Conservation (phyloP, 2,888 invertebrate genomes). For the Leptogaster cylindrica region DNA sequence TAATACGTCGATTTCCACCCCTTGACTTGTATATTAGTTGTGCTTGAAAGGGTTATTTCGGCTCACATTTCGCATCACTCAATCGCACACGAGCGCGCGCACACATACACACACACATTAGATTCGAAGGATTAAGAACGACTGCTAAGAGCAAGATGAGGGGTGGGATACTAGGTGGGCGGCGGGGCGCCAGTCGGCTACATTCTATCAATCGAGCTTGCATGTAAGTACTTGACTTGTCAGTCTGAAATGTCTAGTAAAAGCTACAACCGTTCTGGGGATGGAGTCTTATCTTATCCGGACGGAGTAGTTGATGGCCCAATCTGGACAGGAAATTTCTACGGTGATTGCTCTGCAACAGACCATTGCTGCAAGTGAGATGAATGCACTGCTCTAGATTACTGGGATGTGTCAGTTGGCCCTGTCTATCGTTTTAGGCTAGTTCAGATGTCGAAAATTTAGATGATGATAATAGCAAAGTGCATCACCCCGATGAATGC, state of each 20-base stretch:
- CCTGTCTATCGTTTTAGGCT: conserved; percentile 37
- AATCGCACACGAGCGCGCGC: conserved; percentile 20
- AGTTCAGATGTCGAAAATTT: conserved; percentile 29
- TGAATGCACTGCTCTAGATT: conserved; percentile 38
- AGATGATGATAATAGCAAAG: conserved; percentile 22
- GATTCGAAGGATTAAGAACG: neutral
- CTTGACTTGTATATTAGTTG: conserved; percentile 37
- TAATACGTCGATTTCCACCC: conserved; percentile 35
- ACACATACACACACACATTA: conserved; percentile 5
- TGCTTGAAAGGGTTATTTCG: conserved; percentile 41
- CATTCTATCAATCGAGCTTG: conserved; percentile 32
- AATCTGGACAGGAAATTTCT: conserved; percentile 39
- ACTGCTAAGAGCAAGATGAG: neutral
- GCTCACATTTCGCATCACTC: conserved; percentile 37
- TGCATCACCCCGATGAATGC: no score
- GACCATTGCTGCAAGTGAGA: conserved; percentile 37
- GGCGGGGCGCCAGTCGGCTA: neutral
- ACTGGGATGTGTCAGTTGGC: conserved; percentile 32
- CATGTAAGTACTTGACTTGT: conserved; percentile 40
- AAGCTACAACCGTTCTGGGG: conserved; percentile 8
- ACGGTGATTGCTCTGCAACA: conserved; percentile 33
- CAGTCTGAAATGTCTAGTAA: conserved; percentile 34
- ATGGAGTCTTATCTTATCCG: conserved; percentile 38
- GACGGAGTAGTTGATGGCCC: conserved; percentile 35
- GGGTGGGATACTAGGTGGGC: neutral